Evolutionary conservation across 2,888 invertebrate species (phyloP).

Genomic region (Nebria brevicollis): DNA sequence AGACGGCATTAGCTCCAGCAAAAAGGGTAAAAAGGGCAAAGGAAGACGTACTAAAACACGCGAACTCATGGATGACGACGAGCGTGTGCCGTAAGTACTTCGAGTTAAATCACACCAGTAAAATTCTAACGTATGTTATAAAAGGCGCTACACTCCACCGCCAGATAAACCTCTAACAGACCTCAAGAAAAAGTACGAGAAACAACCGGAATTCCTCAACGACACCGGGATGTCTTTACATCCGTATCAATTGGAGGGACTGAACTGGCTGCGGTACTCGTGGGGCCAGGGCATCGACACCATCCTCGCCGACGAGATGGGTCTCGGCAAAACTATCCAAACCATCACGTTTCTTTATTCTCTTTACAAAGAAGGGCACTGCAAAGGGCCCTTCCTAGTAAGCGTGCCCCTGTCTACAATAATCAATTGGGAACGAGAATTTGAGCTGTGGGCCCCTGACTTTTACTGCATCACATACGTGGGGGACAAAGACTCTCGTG

Average conservation of each 20-base stretch:
- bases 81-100: conserved; percentile 63
- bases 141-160: conserved; percentile 81
- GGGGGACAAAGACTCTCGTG: conserved; percentile 93
- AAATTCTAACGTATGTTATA: conserved; percentile 36
- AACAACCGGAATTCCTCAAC: conserved; percentile 91
- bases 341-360: conserved; percentile 99
- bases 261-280: conserved; percentile 97
- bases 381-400: conserved; percentile 95
- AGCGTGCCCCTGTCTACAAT: conserved; percentile 99
- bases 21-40: conserved; percentile 83
- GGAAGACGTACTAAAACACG: conserved; percentile 70
- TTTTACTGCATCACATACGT: conserved; percentile 93
- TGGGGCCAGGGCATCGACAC: conserved; percentile 98
- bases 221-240: conserved; percentile 95
- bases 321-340: conserved; percentile 99
- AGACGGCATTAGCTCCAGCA: conserved; percentile 72
- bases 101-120: not conserved
- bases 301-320: conserved; percentile 99
- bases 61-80: conserved; percentile 80
- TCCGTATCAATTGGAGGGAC: conserved; percentile 97
- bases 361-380: conserved; percentile 97
- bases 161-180: conserved; percentile 88
- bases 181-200: conserved; percentile 92
- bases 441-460: conserved; percentile 99
- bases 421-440: conserved; percentile 99